Conservation (phyloP, 2,113 vertebrate genomes). For the Esox niger region DNA sequence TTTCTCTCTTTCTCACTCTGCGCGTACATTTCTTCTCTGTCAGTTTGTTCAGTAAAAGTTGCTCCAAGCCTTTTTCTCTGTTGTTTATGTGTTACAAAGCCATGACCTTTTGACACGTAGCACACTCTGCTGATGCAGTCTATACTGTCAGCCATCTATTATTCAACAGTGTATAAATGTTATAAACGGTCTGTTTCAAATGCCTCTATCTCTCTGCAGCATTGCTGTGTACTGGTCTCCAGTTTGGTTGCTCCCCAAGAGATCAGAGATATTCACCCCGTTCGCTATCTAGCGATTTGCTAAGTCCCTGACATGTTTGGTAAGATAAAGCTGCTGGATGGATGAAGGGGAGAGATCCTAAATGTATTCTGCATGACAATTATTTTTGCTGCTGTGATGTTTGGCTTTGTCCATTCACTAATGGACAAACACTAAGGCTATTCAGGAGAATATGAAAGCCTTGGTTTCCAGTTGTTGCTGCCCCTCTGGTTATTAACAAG, state of each 20-base stretch:
- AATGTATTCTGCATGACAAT: too few relatives aligned
- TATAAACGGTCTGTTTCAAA: slow-evolving; percentile 20
- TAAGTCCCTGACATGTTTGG: too few relatives aligned
- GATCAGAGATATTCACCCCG: too few relatives aligned
- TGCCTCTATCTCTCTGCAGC: background rate
- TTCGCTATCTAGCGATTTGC: too few relatives aligned
- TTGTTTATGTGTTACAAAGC: slow-evolving; percentile 7
- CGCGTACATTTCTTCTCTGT: background rate
- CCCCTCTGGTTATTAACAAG: too few relatives aligned
- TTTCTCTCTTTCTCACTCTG: background rate
- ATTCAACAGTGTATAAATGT: slow-evolving; percentile 27
- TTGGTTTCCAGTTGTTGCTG: too few relatives aligned
- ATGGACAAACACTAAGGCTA: too few relatives aligned
- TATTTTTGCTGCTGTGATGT: too few relatives aligned
- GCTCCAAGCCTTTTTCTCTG: background rate
- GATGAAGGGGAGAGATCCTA: too few relatives aligned
- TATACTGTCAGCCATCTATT: slow-evolving; percentile 9
- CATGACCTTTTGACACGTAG: background rate
- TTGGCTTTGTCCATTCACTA: too few relatives aligned
- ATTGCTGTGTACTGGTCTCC: background rate
- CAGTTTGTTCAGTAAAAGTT: slow-evolving; percentile 7
- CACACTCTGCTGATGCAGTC: background rate
- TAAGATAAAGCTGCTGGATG: too few relatives aligned
- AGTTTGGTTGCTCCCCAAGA: background rate
- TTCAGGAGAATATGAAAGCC: too few relatives aligned